phyloP scores from a whole-genome alignment of 2,797 vertebrate species.

The Enteromius treurensis region DNA sequence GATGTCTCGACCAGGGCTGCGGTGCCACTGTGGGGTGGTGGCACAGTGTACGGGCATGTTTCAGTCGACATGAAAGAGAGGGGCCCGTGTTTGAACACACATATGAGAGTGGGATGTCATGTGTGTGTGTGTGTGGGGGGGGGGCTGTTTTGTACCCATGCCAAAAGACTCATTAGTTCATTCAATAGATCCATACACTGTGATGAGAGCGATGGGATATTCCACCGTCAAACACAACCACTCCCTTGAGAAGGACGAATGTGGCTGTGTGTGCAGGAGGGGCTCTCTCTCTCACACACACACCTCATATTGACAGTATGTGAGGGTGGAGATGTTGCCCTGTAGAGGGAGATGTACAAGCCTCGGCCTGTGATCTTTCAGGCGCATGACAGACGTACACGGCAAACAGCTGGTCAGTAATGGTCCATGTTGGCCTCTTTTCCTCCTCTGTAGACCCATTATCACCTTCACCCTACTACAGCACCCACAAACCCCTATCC shows the following conservation, averaged over 20 bases:
- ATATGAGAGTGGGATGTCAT: constrained; percentile 27
- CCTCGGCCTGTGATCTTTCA: constrained; percentile 32
- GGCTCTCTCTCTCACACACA: constrained; percentile 51
- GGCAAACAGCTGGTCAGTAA: constrained; percentile 55
- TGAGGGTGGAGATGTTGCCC: neutral
- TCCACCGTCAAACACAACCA: constrained; percentile 21
- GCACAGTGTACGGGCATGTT: constrained; percentile 26
- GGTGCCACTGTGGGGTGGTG: constrained; percentile 65
- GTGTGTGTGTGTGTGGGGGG: too few relatives aligned
- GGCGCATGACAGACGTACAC: constrained; percentile 46
- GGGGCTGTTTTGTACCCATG: constrained; percentile 70
- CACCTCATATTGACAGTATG: constrained; percentile 48
- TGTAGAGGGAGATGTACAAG: constrained; percentile 12
- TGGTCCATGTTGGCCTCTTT: constrained; percentile 57
- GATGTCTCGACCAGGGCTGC: constrained; percentile 66
- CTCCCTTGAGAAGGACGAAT: constrained; percentile 43
- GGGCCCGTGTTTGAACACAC: constrained; percentile 24
- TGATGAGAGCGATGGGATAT: constrained; percentile 41
- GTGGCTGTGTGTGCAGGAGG: constrained; percentile 16
- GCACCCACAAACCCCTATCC: constrained; percentile 62
- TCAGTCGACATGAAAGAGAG: constrained; percentile 26
- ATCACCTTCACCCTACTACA: constrained; percentile 69
- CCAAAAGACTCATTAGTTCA: constrained; percentile 82
- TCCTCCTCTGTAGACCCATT: constrained; percentile 66
- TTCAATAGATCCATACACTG: constrained; percentile 61